These are phyloP conservation scores for Phocides pigmalion DNA, from an alignment of 1,140 invertebrate species.

Conservation along the genomic window DNA sequence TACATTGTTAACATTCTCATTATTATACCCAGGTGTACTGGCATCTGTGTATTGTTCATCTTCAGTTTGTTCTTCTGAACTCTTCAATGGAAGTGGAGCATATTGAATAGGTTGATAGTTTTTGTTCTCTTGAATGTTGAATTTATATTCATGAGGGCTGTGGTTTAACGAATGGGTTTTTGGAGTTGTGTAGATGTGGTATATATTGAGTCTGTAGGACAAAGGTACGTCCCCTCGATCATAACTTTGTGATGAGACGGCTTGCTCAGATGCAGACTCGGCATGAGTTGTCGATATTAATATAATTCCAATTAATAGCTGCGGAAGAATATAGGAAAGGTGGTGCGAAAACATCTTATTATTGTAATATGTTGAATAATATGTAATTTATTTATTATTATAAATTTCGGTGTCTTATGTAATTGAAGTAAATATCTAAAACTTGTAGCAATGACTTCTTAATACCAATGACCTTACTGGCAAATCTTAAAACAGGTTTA, in stretches of 20 bases:
- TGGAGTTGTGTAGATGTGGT: constrained; percentile 6
- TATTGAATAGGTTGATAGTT: constrained; percentile 22
- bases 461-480: too few relatives aligned
- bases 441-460: too few relatives aligned
- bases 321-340: background rate
- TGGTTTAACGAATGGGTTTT: background rate
- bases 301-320: constrained; percentile 20
- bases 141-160: background rate
- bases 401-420: too few relatives aligned
- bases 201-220: constrained; percentile 3
- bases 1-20: background rate
- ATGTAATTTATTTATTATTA: too few relatives aligned
- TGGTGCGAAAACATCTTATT: too few relatives aligned
- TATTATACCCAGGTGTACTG: background rate
- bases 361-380: too few relatives aligned
- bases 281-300: background rate
- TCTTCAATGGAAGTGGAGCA: constrained; percentile 5
- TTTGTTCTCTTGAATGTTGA: background rate
- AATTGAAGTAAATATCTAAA: too few relatives aligned
- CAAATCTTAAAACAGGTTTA: too few relatives aligned
- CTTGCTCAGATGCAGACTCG: constrained; percentile 12
- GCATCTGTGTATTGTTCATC: background rate
- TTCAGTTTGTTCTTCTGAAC: background rate
- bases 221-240: constrained; percentile 9
- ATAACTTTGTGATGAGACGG: constrained; percentile 23